phyloP scores from a whole-genome alignment of 2,113 vertebrate genomes.

The Callorhinus ursinus region DNA sequence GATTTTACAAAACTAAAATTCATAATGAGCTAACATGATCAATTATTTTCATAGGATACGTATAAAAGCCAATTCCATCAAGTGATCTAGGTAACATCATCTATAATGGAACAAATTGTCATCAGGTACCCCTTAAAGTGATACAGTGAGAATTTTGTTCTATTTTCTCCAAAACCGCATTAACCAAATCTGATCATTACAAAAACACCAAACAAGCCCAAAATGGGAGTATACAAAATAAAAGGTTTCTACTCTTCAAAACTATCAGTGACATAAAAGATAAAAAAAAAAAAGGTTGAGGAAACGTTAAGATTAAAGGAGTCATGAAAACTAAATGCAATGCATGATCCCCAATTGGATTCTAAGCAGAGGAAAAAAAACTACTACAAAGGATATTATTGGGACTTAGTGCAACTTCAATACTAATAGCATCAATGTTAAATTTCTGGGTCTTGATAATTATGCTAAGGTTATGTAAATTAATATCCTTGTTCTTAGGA shows the following conservation, averaged over 20 bases:
- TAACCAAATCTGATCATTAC: background rate
- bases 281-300: background rate
- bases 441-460: background rate
- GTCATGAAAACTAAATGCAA: background rate
- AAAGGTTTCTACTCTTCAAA: background rate
- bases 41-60: conserved; percentile 1
- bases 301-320: background rate
- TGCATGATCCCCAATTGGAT: background rate
- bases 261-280: background rate
- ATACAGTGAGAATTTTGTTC: background rate
- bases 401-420: background rate
- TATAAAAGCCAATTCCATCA: background rate
- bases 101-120: background rate
- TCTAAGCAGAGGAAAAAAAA: background rate
- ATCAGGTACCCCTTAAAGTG: background rate
- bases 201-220: background rate
- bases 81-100: background rate
- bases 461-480: background rate
- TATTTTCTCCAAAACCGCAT: background rate
- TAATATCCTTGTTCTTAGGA: background rate
- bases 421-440: background rate
- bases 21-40: background rate
- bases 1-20: conserved; percentile 6
- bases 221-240: background rate
- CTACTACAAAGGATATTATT: background rate